phyloP scores from a whole-genome alignment of 2,888 invertebrate genomes.

The Troides oblongomaculatus region DNA sequence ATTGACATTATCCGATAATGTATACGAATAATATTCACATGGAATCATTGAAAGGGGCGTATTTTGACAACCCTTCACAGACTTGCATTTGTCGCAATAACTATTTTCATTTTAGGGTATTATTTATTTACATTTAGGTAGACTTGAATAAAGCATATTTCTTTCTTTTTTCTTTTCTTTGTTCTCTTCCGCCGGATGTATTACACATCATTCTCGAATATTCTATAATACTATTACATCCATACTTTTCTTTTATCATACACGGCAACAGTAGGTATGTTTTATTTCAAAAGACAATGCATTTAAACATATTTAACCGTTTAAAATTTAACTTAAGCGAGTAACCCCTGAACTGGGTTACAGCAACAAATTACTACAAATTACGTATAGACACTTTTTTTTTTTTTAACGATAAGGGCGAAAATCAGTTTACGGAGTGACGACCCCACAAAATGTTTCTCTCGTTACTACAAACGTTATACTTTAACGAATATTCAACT shows the following conservation, averaged over 20 bases:
- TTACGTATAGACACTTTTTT: conserved; percentile 12
- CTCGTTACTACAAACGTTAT: not conserved
- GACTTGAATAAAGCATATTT: too few species aligned
- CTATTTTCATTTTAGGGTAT: too few species aligned
- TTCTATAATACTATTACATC: too few species aligned
- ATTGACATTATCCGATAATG: too few species aligned
- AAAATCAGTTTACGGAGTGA: conserved; percentile 4
- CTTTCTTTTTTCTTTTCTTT: too few species aligned
- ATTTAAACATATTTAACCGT: not conserved
- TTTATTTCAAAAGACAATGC: not conserved
- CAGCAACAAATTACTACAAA: conserved; percentile 9
- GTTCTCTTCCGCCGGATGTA: too few species aligned
- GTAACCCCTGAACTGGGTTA: conserved; percentile 9
- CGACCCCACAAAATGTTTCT: conserved; percentile 7
- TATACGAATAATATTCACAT: too few species aligned
- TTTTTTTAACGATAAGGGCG: conserved; percentile 7
- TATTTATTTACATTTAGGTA: too few species aligned
- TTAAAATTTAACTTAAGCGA: not conserved
- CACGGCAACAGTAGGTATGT: not conserved
- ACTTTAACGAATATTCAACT: not conserved
- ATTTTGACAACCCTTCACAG: too few species aligned
- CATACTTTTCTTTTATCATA: not conserved
- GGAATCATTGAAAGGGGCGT: too few species aligned
- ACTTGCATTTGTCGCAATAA: too few species aligned
- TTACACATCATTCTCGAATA: too few species aligned